phyloP scores from a whole-genome alignment of 2,113 vertebrate species.

The Barbus barbus region DNA sequence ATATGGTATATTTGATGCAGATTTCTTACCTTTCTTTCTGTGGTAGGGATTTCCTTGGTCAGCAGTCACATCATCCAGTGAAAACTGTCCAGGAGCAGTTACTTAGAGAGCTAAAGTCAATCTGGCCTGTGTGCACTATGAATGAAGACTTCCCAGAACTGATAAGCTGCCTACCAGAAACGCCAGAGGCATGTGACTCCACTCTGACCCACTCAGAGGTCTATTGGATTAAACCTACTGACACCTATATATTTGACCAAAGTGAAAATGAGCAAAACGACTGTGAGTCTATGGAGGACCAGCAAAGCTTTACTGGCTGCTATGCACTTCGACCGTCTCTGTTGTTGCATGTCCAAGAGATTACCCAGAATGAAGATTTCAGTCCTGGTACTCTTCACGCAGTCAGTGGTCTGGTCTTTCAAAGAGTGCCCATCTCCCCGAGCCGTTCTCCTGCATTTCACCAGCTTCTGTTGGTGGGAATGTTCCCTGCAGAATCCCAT shows the following conservation, averaged over 20 bases:
- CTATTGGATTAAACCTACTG: constrained; percentile 66
- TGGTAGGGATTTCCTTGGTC: constrained; percentile 73
- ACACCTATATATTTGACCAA: constrained; percentile 38
- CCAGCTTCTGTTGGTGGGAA: constrained; percentile 77
- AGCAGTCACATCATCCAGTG: constrained; percentile 74
- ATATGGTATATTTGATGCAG: no score
- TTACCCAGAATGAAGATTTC: constrained; percentile 60
- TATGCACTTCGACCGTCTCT: constrained; percentile 76
- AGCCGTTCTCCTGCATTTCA: constrained; percentile 82
- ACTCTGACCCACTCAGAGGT: constrained; percentile 51
- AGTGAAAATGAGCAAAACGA: background rate
- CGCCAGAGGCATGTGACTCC: constrained; percentile 52
- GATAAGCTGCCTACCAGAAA: constrained; percentile 47
- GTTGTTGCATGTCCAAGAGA: constrained; percentile 59
- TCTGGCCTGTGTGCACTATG: constrained; percentile 69
- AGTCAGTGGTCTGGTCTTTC: constrained; percentile 85
- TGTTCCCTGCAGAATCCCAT: constrained; percentile 61
- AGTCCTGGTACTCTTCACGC: constrained; percentile 67
- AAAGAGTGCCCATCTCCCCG: constrained; percentile 70
- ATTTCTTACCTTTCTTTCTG: no score
- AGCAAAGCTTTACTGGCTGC: constrained; percentile 37
- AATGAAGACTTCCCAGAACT: constrained; percentile 71
- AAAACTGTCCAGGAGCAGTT: constrained; percentile 77
- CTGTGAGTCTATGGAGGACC: constrained; percentile 30
- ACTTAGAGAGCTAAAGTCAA: constrained; percentile 70